Evolutionary conservation across 2,113 vertebrate species (phyloP).

Genomic region (Noturus placidus): DNA sequence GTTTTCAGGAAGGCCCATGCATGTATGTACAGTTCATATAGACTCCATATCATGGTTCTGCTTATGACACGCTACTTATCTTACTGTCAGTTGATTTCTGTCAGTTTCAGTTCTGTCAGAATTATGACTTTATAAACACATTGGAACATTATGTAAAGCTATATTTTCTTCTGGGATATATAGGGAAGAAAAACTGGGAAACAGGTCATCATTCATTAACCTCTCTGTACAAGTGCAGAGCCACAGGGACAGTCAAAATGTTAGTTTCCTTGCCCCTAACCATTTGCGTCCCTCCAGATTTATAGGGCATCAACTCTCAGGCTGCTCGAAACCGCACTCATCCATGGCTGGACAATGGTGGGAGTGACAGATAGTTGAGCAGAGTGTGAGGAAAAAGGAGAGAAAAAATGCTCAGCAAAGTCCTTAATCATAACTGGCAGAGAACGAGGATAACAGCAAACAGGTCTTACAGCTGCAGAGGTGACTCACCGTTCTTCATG

Average conservation of each 20-base stretch:
- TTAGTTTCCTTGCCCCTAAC: constrained; percentile 1
- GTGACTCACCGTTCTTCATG: constrained; percentile 22
- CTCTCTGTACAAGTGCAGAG: neutral
- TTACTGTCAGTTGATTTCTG: neutral
- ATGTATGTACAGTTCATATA: neutral
- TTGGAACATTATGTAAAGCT: neutral
- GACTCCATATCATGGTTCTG: neutral
- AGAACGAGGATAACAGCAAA: constrained; percentile 46
- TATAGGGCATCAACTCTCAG: constrained; percentile 24
- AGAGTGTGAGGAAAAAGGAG: constrained; percentile 43
- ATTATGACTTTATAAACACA: neutral
- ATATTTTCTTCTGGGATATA: too few relatives aligned
- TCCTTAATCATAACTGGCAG: constrained; percentile 51
- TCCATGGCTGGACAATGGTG: constrained; percentile 18
- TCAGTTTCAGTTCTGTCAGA: neutral
- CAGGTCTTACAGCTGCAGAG: constrained; percentile 42
- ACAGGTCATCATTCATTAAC: constrained; percentile 22
- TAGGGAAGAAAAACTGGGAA: too few relatives aligned
- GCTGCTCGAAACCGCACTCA: constrained; percentile 13
- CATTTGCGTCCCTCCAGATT: constrained; percentile 42
- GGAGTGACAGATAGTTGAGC: constrained; percentile 34
- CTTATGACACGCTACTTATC: neutral
- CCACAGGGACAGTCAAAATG: neutral
- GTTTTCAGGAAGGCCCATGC: too few relatives aligned
- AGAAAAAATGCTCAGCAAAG: constrained; percentile 36